These are phyloP conservation scores for Corapipo altera DNA, from an alignment of 2,113 vertebrate genomes.

Conservation along the genomic window DNA sequence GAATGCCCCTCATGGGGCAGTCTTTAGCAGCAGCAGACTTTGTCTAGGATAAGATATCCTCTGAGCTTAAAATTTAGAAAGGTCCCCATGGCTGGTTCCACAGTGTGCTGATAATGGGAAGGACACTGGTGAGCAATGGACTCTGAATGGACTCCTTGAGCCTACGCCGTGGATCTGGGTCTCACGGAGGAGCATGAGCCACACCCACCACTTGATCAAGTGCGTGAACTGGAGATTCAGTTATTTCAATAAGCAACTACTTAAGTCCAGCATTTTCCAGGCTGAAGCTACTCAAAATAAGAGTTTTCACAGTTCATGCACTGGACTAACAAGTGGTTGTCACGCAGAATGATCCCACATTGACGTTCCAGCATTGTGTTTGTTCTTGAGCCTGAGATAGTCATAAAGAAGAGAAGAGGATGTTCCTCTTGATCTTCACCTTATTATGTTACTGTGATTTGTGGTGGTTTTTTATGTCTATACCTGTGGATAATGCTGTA, in stretches of 20 bases:
- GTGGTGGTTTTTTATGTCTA: fast-evolving
- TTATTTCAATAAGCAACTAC: not conserved
- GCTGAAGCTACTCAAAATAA: not conserved
- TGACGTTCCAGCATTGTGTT: not conserved
- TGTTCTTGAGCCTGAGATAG: not conserved
- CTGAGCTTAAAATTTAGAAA: not conserved
- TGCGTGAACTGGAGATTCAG: not conserved
- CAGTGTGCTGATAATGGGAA: not conserved
- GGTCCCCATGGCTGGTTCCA: not conserved
- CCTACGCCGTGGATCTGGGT: not conserved
- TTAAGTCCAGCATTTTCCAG: not conserved
- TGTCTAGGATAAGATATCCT: not conserved
- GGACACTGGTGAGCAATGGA: not conserved
- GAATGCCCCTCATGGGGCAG: not conserved
- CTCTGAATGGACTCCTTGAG: not conserved
- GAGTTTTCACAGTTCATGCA: not conserved
- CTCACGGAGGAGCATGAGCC: not conserved
- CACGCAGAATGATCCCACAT: not conserved
- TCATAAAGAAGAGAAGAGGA: not conserved
- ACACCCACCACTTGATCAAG: not conserved
- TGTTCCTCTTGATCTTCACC: not conserved
- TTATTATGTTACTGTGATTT: not conserved
- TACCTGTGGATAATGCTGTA: not conserved
- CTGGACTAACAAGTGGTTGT: not conserved
- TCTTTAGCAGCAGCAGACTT: not conserved